Conservation (phyloP, 1,140 invertebrate species). For the Aethina tumida region DNA sequence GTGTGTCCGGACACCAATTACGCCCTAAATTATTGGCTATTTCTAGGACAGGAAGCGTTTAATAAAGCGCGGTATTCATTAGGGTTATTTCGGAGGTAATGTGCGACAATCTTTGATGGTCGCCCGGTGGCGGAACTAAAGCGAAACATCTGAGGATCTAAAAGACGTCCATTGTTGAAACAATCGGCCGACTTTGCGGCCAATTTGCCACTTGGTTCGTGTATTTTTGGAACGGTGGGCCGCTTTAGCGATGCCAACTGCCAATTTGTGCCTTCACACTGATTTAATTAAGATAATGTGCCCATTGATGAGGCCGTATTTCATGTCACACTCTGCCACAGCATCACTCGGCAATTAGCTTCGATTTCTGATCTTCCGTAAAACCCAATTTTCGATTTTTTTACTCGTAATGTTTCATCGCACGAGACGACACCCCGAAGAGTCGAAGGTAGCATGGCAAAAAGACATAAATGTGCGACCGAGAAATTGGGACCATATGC, state of each 20-base stretch:
- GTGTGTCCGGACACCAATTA: constrained; percentile 8
- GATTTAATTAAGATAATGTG: too few species aligned
- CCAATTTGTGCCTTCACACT: not conserved
- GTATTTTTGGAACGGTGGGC: not conserved
- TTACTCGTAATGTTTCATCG: too few species aligned
- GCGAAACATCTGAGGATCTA: constrained; percentile 12
- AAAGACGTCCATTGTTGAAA: constrained; percentile 12
- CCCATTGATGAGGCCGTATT: too few species aligned
- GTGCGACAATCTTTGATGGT: constrained; percentile 12
- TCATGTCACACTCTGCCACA: too few species aligned
- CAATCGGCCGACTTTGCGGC: constrained; percentile 7
- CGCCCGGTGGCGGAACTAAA: constrained; percentile 11
- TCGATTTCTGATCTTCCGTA: too few species aligned
- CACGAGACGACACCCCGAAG: not conserved
- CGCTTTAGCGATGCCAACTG: not conserved
- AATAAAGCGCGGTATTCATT: constrained; percentile 14
- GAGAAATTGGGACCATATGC: constrained; percentile 1
- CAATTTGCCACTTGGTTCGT: constrained; percentile 10
- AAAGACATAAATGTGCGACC: constrained; percentile 6
- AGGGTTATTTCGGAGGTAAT: constrained; percentile 12
- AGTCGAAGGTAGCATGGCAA: constrained; percentile 2
- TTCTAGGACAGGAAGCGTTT: constrained; percentile 13
- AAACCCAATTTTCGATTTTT: too few species aligned
- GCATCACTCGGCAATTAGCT: too few species aligned
- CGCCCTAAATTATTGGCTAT: constrained; percentile 10